Evolutionary conservation across 1,140 invertebrate genomes (phyloP), one percentile per base, ranked within the genome.

Genomic region (Drosophila equinoxialis): DNA sequence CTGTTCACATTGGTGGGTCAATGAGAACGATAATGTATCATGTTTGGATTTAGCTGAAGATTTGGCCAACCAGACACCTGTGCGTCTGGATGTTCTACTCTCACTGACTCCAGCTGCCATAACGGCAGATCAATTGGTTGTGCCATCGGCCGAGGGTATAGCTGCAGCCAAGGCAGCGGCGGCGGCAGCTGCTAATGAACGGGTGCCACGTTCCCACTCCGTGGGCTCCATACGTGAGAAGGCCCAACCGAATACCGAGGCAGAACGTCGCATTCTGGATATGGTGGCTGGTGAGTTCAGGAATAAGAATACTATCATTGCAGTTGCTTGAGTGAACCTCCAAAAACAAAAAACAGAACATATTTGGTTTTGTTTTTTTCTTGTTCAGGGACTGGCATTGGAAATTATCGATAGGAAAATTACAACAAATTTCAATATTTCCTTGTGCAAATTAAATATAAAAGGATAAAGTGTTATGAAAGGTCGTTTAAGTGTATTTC

Each of bases 1-100:
- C 45, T 98, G 98, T 90, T 95, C 95, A 23, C 97, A 99, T 93
- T 97, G 97, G 96, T 97, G 96, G 96, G 95, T 99, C 48, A 99
- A 99, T 93, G 94, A 96, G 76, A 97, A 96, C 8, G 97, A 97
- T 82, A 95, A 96, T 60, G 94, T 95, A 54, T 96, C 95, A 45
- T 98, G 98, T 92, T 93, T 98, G 55, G 96, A 97, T 65, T 94
- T 97, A 65, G 96, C 97, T 0, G 97, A 98, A 92, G 96, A 97
- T 75, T 92, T 98, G 71, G 97, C 97, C 3, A 97, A 96, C 77
- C 95, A 97, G 91, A 98, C 97, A 1, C 97, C 97, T 1, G 97
- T 98, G 10, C 93, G 97, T 51, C 93, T 98, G 26, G 97, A 98
- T 93, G 93, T 98, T 39, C 93, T 98, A n/a, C 93, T 98, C 10